These are phyloP conservation scores for Riptortus pedestris DNA, from an alignment of 1,140 invertebrate species.

Conservation along the genomic window DNA sequence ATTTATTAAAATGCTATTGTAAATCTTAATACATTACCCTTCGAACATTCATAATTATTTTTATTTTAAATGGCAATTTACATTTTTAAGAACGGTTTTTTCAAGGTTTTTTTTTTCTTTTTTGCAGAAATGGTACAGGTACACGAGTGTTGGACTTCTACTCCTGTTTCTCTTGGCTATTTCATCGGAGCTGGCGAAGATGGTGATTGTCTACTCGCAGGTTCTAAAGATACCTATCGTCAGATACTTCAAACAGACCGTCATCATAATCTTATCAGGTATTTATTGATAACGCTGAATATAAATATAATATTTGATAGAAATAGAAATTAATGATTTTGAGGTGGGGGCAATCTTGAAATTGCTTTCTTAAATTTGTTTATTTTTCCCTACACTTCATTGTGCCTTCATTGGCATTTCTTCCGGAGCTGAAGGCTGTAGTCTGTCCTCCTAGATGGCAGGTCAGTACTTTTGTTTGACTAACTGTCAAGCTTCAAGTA, in stretches of 20 bases:
- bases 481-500: too few species aligned
- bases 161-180: slow-evolving; percentile 44
- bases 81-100: too few species aligned
- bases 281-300: too few species aligned
- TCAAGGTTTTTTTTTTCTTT: neutral
- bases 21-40: too few species aligned
- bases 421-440: too few species aligned
- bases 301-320: slow-evolving; percentile 13
- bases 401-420: too few species aligned
- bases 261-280: slow-evolving; percentile 49
- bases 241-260: slow-evolving; percentile 44
- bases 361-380: slow-evolving; percentile 1
- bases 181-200: slow-evolving; percentile 47
- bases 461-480: too few species aligned
- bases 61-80: too few species aligned
- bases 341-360: neutral
- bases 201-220: slow-evolving; percentile 47
- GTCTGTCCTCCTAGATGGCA: too few species aligned
- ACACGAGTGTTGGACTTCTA: slow-evolving; percentile 42
- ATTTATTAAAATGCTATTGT: too few species aligned
- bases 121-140: slow-evolving; percentile 39
- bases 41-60: too few species aligned
- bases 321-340: neutral
- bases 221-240: slow-evolving; percentile 41
- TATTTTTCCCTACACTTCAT: too few species aligned